A percentile compares a stretch with the other conserved stretches of the same genome.
phyloP scores from a whole-genome alignment of 2,888 invertebrate genomes.

The Tetropium fuscum region DNA sequence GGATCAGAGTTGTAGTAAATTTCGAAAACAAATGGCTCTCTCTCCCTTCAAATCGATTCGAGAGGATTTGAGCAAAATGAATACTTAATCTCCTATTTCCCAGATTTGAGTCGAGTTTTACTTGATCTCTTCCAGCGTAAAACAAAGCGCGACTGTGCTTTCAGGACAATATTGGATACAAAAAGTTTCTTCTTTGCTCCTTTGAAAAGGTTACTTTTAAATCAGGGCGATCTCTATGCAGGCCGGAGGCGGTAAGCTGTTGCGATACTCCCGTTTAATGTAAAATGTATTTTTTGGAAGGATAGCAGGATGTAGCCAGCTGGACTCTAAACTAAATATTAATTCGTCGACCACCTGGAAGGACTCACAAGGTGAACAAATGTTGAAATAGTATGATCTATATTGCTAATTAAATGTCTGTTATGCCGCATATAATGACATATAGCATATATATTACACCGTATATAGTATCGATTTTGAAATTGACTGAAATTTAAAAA shows the following conservation, averaged over 20 bases:
- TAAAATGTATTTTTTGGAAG: slow-evolving; percentile 1
- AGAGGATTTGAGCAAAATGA: slow-evolving; percentile 51
- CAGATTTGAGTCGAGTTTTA: slow-evolving; percentile 53
- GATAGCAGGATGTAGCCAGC: too few relatives aligned
- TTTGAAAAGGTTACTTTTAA: slow-evolving; percentile 23
- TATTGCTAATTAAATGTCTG: too few relatives aligned
- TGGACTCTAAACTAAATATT: too few relatives aligned
- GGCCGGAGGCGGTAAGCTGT: slow-evolving; percentile 8
- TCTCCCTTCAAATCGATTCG: slow-evolving; percentile 46
- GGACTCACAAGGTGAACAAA: too few relatives aligned
- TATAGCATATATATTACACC: too few relatives aligned
- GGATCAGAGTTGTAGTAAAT: slow-evolving; percentile 44
- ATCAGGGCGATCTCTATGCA: slow-evolving; percentile 38
- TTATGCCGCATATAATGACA: too few relatives aligned
- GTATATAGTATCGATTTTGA: too few relatives aligned
- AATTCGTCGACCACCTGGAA: too few relatives aligned
- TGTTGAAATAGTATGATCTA: too few relatives aligned
- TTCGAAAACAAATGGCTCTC: slow-evolving; percentile 47
- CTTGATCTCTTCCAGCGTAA: slow-evolving; percentile 50
- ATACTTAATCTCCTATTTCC: slow-evolving; percentile 55
- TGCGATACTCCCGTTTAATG: neutral
- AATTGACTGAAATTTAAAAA: too few relatives aligned
- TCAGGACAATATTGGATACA: slow-evolving; percentile 40
- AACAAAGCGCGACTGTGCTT: slow-evolving; percentile 37
- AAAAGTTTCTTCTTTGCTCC: slow-evolving; percentile 22